A percentile compares a stretch with the other conserved stretches of the same genome.
These are phyloP conservation scores for Potorous gilbertii DNA, from an alignment of 2,797 vertebrate genomes.

Conservation along the genomic window DNA sequence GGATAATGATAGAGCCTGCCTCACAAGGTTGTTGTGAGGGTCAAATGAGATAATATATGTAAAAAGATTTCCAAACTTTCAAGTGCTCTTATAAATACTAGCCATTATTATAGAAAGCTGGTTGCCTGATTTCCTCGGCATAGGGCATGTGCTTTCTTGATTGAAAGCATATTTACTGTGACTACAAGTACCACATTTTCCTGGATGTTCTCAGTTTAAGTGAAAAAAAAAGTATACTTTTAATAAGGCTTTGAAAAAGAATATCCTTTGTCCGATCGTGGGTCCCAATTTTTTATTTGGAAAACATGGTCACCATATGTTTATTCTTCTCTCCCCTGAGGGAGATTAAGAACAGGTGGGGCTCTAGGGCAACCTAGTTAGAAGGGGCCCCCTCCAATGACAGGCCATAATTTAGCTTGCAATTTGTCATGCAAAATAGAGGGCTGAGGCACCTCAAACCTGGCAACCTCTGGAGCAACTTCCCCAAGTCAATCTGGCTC, in stretches of 20 bases:
- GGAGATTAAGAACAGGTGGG: neutral
- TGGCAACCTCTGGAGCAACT: neutral
- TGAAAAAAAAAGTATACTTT: neutral
- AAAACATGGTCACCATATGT: conserved; percentile 4
- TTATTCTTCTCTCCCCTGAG: neutral
- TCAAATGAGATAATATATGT: neutral
- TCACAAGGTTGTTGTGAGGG: neutral
- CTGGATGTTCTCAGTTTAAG: neutral
- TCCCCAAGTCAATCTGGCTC: neutral
- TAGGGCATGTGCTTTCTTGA: neutral
- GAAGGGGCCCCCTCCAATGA: neutral
- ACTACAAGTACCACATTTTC: neutral
- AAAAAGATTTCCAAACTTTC: neutral
- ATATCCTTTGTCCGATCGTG: neutral
- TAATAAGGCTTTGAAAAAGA: neutral
- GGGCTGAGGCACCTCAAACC: neutral
- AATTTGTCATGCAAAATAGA: neutral
- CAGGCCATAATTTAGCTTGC: neutral
- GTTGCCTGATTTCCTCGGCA: neutral
- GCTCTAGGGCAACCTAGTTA: neutral
- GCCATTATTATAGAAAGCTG: neutral
- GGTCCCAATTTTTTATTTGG: neutral
- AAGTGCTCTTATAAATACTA: neutral
- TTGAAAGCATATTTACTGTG: neutral
- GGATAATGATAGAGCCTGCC: neutral